Percentiles rank a stretch among this genome's conserved stretches.
Conservation (phyloP, 1,140 invertebrate genomes). For the Macrostomum lignano region DNA sequence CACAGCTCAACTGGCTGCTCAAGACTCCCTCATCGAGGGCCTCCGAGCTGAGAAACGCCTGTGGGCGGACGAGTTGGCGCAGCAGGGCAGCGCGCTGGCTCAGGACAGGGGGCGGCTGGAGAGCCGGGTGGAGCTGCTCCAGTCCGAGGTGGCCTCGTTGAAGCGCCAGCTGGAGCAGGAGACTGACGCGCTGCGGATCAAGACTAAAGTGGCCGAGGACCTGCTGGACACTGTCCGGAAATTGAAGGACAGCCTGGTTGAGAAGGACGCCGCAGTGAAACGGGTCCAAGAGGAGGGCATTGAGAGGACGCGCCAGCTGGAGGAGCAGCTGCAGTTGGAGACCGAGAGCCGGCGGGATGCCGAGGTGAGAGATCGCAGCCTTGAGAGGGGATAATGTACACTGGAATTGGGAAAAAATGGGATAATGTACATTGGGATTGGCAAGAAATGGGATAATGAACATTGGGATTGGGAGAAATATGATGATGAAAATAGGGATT, state of each 20-base stretch:
- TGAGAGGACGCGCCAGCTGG: too few relatives aligned
- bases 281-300: too few relatives aligned
- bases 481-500: too few relatives aligned
- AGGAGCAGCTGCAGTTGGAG: too few relatives aligned
- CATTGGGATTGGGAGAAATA: too few relatives aligned
- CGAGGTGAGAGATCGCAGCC: too few relatives aligned
- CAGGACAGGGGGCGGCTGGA: constrained; percentile 21
- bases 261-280: too few relatives aligned
- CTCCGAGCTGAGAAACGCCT: constrained; percentile 19
- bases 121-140: constrained; percentile 16
- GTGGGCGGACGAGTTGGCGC: constrained; percentile 24
- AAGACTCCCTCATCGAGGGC: constrained; percentile 22
- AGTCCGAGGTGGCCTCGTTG: constrained; percentile 13
- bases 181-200: constrained; percentile 18
- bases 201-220: constrained; percentile 23
- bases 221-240: constrained; percentile 21
- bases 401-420: too few relatives aligned
- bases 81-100: constrained; percentile 20
- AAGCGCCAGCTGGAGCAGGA: constrained; percentile 20
- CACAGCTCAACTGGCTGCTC: constrained; percentile 16
- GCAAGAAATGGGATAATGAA: too few relatives aligned
- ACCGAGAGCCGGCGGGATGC: too few relatives aligned
- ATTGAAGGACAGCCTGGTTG: constrained; percentile 22
- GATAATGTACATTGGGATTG: too few relatives aligned
- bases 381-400: too few relatives aligned